Percentiles rank a stretch among this genome's conserved stretches.
phyloP scores from a whole-genome alignment of 2,113 vertebrate genomes.

The Sapayoa aenigma region DNA sequence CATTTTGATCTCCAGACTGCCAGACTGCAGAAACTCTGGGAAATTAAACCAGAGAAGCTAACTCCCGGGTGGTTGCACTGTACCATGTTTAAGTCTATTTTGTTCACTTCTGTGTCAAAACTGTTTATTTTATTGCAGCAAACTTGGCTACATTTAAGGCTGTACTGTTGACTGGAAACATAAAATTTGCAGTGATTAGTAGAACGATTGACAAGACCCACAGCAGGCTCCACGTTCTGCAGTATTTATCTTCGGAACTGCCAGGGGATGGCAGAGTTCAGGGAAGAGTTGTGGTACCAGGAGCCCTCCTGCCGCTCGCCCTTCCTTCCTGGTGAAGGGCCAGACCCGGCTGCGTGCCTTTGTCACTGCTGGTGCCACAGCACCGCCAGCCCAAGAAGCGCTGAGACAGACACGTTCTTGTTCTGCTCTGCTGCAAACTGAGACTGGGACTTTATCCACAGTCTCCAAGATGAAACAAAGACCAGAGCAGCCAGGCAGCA shows the following conservation, averaged over 20 bases:
- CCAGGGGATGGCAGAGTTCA: rapidly evolving
- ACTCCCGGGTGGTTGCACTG: neutral
- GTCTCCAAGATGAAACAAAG: neutral
- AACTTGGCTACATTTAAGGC: neutral
- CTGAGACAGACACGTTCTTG: neutral
- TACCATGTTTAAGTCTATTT: neutral
- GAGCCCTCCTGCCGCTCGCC: neutral
- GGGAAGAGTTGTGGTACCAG: neutral
- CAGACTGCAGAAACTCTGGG: neutral
- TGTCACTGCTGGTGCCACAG: neutral
- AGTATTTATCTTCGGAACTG: rapidly evolving
- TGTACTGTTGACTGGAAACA: neutral
- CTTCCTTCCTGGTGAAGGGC: neutral
- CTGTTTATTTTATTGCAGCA: neutral
- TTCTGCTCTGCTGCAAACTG: neutral
- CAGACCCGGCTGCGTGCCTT: neutral
- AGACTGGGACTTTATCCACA: neutral
- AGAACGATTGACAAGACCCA: neutral
- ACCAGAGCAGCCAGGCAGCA: rapidly evolving
- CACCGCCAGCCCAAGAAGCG: neutral
- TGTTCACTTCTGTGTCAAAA: neutral
- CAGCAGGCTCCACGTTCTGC: neutral
- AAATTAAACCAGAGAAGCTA: neutral
- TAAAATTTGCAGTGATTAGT: neutral
- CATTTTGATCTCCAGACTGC: neutral